Evolutionary conservation across 2,797 vertebrate species (phyloP).

Genomic region (Adelosebastes latens): DNA sequence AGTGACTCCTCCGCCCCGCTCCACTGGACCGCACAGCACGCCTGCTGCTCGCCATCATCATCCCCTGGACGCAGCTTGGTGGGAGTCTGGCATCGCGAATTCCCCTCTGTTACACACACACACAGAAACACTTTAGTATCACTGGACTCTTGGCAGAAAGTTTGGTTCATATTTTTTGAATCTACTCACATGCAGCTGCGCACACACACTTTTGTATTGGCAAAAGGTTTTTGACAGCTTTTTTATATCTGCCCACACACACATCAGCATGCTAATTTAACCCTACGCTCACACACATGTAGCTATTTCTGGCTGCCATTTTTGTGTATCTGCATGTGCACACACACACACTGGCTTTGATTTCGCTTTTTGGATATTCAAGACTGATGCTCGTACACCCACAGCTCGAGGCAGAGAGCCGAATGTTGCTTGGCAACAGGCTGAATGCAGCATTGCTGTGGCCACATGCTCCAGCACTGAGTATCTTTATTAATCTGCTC

Average conservation of each 20-base stretch:
- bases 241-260: conserved; percentile 4
- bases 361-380: conserved; percentile 59
- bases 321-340: background rate
- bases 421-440: conserved; percentile 76
- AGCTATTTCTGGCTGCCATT: conserved; percentile 11
- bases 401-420: conserved; percentile 51
- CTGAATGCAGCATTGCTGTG: conserved; percentile 63
- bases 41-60: conserved; percentile 72
- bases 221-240: background rate
- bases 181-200: background rate
- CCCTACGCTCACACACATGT: background rate
- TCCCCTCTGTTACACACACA: conserved; percentile 85
- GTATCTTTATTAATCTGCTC: conserved; percentile 71
- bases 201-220: conserved; percentile 3
- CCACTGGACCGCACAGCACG: conserved; percentile 88
- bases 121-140: background rate
- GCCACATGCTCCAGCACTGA: conserved; percentile 57
- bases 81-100: conserved; percentile 96
- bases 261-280: background rate
- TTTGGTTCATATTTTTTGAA: background rate
- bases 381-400: conserved; percentile 47
- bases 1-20: conserved; percentile 95
- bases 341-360: conserved; percentile 26
- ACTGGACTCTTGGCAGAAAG: conserved; percentile 6
- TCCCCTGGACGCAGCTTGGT: conserved; percentile 89